Evolutionary conservation across 2,113 vertebrate species (phyloP), one percentile per base, ranked within the genome.

Genomic region (Actenoides hombroni): DNA sequence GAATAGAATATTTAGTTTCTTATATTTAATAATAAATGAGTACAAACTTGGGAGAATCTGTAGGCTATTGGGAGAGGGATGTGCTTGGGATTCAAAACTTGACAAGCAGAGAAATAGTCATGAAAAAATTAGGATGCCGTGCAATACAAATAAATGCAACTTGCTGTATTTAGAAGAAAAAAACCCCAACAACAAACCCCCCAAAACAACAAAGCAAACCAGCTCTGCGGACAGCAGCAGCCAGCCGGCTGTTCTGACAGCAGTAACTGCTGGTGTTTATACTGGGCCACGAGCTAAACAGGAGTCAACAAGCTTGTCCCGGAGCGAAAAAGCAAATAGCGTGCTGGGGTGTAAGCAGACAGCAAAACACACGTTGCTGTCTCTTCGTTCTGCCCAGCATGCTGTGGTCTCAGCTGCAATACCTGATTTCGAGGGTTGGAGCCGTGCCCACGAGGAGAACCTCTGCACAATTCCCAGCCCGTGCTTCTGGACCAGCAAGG

Each of bases 231-330:
- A 3, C 63, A 74, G 69, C 68, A 84, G 51, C 67, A 67, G 70
- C 2, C 0, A 1, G 35, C 60, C 0, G 7, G 68, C 92, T 83
- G 75, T 33, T 89, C 54, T 67, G 64, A 60, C 89, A 78, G 92
- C 88, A 92, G 82, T 48, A 67, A 35, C 90, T 80, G 88, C 78
- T 75, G 92, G 46, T 91, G 89, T 88, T 94, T 77, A 11, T 39
- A 5, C 46, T 15, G 92, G 94, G 84, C 90, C 87, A 93, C 82
- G 85, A 61, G 74, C 51, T 59, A 64, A 93, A 80, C 79, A 67
- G 0, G 56, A 88, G 76, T 80, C 94, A 86, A 77, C 76, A 77
- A 73, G 40, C 73, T 11, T 10, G 4, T 84, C 92, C 85, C 64
- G 3, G 74, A 86, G 86, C 92, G 88, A 69, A 49, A 53, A 88